Evolutionary conservation across 2,888 invertebrate genomes (phyloP), one percentile per base, ranked within the genome.

Genomic region (Ditula angustiorana): DNA sequence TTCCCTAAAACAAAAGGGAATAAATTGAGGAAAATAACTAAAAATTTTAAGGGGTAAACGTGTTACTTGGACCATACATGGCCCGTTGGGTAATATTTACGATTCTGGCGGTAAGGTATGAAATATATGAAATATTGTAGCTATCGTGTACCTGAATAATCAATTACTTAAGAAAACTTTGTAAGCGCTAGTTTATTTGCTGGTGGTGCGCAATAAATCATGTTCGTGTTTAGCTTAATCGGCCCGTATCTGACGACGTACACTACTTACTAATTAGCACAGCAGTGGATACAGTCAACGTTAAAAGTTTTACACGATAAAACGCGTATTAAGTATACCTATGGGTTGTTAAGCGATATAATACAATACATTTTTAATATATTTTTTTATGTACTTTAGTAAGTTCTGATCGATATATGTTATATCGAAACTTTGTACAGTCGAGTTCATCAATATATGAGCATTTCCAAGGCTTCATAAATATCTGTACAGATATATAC

Each of bases 171-270:
- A 11, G 30, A 58, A 23, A 37, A 55, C 47, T 60, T 59, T 55
- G 60, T 65, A 66, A 66, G 55, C 50, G 23, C 35, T 56, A n/a
- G 49, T 49, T 47, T 33, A 56, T 66, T 61, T n/a, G 56, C 50
- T 61, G 56, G 44, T 56, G 66, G 44, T 56, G 66, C 50, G 66
- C 66, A 33, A 56, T 66, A 61, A 65, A 66, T 61, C 56, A 61
- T 37, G 49, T 56, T 56, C 49, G 37, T 56, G 61, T 62, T 46
- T 55, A 56, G 56, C 47, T 56, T 28, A 49, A 28, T 23, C 24
- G 7, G 49, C 16, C n/a, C 35, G 47, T 53, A 55, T 55, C 53
- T 61, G 23, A 49, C 61, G 46, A 33, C 37, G 50, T 46, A 63
- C 57, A 58, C 57, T 52, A 52, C 58, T 63, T 13, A 16, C 52